Conservation (phyloP, 2,797 vertebrate genomes). For the Catostomus latipinnis region DNA sequence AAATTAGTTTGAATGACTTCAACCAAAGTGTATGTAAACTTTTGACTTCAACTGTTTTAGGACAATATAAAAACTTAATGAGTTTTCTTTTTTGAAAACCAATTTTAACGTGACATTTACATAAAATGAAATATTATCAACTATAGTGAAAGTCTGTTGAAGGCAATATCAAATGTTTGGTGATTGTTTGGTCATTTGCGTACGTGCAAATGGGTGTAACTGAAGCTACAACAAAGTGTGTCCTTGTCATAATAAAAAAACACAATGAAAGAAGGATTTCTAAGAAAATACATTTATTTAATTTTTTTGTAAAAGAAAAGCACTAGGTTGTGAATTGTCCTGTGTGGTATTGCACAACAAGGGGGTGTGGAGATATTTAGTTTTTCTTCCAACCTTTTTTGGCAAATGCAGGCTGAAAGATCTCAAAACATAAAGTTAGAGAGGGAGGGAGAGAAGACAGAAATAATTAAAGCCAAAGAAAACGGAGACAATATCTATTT, state of each 20-base stretch:
- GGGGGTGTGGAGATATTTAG: slow-evolving; percentile 11
- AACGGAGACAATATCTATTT: not conserved
- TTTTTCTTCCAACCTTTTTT: not conserved
- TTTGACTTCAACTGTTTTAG: no score
- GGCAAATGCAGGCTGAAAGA: no score
- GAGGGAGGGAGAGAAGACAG: not conserved
- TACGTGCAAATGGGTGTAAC: no score
- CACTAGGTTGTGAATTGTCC: slow-evolving; percentile 42
- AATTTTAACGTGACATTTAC: no score
- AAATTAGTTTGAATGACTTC: no score
- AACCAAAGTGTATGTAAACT: no score
- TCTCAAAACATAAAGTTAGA: not conserved
- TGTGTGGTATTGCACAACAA: slow-evolving; percentile 56
- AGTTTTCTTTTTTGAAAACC: no score
- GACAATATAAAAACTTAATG: no score
- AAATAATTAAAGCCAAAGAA: not conserved
- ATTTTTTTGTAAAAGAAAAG: slow-evolving; percentile 54
- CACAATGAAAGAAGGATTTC: not conserved
- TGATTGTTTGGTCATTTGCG: no score
- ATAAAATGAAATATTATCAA: no score
- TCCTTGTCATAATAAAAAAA: not conserved
- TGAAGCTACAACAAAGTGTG: not conserved
- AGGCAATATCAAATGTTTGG: no score
- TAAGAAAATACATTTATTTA: slow-evolving; percentile 69
- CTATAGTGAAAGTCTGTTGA: no score